Conservation (phyloP, 2,113 vertebrate genomes). For the Colistium nudipinnis region DNA sequence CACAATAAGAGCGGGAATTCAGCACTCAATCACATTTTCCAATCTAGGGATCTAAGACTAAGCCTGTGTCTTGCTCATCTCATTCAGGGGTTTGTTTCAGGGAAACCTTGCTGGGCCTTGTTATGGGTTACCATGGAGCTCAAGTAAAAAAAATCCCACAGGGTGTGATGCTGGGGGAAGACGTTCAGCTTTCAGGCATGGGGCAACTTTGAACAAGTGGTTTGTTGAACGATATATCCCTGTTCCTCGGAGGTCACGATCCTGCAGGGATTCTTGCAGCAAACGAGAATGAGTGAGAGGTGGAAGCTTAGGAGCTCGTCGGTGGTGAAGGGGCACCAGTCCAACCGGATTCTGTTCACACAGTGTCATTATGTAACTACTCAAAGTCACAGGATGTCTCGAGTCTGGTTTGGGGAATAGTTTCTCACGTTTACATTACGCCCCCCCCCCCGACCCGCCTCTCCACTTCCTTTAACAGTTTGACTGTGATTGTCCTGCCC, state of each 20-base stretch:
- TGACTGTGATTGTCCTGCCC: not conserved
- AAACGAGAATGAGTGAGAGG: conserved; percentile 1
- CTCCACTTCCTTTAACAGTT: too few relatives aligned
- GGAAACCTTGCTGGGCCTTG: not conserved
- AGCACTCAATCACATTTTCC: not conserved
- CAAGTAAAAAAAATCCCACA: conserved; percentile 33
- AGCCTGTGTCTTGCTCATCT: not conserved
- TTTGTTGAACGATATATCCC: not conserved
- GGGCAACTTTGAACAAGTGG: conserved; percentile 3
- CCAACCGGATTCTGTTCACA: conserved; percentile 53
- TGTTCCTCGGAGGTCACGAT: not conserved
- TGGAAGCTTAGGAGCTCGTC: conserved; percentile 22
- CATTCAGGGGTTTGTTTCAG: conserved; percentile 13
- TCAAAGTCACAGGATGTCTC: not conserved
- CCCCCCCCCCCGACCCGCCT: too few relatives aligned
- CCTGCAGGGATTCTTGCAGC: conserved; percentile 6
- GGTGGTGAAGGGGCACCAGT: conserved; percentile 43
- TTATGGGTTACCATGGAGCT: conserved; percentile 46
- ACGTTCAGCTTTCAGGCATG: conserved; percentile 6
- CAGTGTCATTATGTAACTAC: conserved; percentile 23
- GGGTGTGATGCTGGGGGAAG: conserved; percentile 10
- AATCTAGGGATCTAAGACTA: not conserved
- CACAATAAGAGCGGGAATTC: too few relatives aligned
- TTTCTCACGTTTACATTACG: not conserved
- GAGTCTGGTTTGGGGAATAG: not conserved